Base-by-base conservation (phyloP, 2,797 vertebrate species). In the Acipenser ruthenus region DNA sequence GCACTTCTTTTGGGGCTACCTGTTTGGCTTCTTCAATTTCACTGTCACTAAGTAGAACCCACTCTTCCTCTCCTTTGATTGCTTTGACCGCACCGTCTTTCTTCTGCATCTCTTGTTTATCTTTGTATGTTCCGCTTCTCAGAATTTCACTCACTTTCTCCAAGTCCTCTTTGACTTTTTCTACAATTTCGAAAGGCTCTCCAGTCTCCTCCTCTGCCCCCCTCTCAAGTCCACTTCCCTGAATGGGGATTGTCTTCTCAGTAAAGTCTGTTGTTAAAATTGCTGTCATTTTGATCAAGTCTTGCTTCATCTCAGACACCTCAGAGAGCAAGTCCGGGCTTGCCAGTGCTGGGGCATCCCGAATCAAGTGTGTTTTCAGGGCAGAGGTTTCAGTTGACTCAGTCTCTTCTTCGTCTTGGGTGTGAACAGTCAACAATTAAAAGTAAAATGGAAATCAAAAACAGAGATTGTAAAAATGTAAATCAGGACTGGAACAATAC, bases 291-390 rank as follows among this genome's bases (percentile, higher is more conserved):
- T 99, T 99, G 80, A 99, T 98, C 88, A 99, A 86, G 81, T 99
- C 97, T 88, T 97, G 95, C 87, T 99, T 99, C 97, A 99, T 98
- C 88, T 99, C 95, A 79, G 95, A 97, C 78, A 99, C 96, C 85
- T 99, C 95, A 81, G 92, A 98, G 52, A 99, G 93, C 76, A 99
- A 94, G 83, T 99, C 97, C 81, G 95, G 95, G 77, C 96, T 98
- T 74, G 95, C 95, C 81, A 97, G 89, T 10, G 89, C 95, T 74
- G 95, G 94, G 58, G 93, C 93, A 82, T 95, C 94, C 87, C 90
- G 94, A 88, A 95, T 93, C 86, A 96, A 92, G 79, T 95, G 93
- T 80, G 93, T 94, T 96, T 95, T 98, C 92, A 93, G 90, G 87
- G 89, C 82, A 86, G 95, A 94, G 74, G 94, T 92, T 90, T 93